These are phyloP conservation scores for Callopanchax toddi DNA, from an alignment of 2,113 vertebrate genomes.

Conservation along the genomic window DNA sequence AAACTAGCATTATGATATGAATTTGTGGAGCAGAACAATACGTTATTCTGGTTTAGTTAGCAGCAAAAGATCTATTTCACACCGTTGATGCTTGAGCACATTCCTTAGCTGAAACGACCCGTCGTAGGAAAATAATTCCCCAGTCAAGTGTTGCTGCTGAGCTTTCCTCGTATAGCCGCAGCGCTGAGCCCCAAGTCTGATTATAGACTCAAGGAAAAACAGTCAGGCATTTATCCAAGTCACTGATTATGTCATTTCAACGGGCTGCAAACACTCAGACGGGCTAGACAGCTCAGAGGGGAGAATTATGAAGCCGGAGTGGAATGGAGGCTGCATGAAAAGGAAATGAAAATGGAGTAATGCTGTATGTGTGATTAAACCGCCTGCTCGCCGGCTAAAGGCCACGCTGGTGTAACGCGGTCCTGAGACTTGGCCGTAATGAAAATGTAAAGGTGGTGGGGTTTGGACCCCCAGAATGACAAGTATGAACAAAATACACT, in stretches of 20 bases:
- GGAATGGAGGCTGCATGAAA: conserved; percentile 76
- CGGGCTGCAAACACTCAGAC: conserved; percentile 75
- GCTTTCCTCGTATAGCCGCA: conserved; percentile 54
- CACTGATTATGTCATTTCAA: conserved; percentile 85
- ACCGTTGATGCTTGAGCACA: conserved; percentile 33
- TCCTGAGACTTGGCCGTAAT: conserved; percentile 80
- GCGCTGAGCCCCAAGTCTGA: conserved; percentile 73
- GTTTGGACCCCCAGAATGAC: conserved; percentile 62
- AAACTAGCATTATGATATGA: neutral
- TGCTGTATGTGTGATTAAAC: conserved; percentile 84
- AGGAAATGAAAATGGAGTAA: conserved; percentile 82
- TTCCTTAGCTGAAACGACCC: conserved; percentile 45
- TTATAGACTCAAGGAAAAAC: conserved; percentile 75
- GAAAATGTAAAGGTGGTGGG: conserved; percentile 78
- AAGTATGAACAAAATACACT: conserved; percentile 25
- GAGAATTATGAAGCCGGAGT: conserved; percentile 79
- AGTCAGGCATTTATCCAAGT: conserved; percentile 81
- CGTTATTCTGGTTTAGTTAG: neutral
- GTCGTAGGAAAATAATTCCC: conserved; percentile 58
- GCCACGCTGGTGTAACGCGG: conserved; percentile 73
- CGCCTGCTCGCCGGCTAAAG: conserved; percentile 75
- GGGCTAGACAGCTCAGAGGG: conserved; percentile 69
- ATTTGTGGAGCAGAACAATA: neutral
- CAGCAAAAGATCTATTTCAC: conserved; percentile 21
- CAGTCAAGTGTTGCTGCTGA: conserved; percentile 59